Base-by-base conservation (phyloP, 2,113 vertebrate species). In the Tetrao urogallus region DNA sequence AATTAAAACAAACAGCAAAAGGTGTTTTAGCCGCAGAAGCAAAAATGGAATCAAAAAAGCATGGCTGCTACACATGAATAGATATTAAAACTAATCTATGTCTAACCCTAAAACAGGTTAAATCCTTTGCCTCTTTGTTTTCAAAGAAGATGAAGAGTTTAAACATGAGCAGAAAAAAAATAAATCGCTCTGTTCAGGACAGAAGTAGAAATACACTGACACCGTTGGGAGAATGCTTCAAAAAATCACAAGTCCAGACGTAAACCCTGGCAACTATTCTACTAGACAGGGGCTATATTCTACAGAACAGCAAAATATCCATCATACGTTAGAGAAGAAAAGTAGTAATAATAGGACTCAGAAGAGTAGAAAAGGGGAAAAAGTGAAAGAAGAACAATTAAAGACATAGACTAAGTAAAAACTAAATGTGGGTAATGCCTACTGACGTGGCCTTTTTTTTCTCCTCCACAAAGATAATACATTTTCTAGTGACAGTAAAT, bases 1-100 rank as follows among this genome's bases (percentile, higher is more conserved):
- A 96, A 95, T 90, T 71, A 92, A 94, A 95, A 94, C 63, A 87
- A 96, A 95, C 34, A 83, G 56, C 45, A 74, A 54, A 88, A 92
- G 28, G 52, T 57, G 91, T 67, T 96, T 96, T 83, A 92, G 73
- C 28, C 86, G 90, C 65, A 93, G 58, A 91, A 43, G 72, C 34
- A 90, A 93, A 95, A 92, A 80, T 34, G 14, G 48, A 94, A 77
- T 64, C 10, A 67, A 81, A 86, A 50, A 89, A 88, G 65, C 74
- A 40, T 81, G 77, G 93, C 57, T 78, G 69, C 50, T 90, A 42
- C n/a, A 65, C 42, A 81, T 88, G 47, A 47, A 74, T 3, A 89
- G 58, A 80, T 82, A 86, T 47, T 82, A 71, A 94, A 77, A 56
- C 34, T 94, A 77, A 95, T 57, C 50, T 93, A 58, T 28, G 61